A percentile compares a stretch with the other conserved stretches of the same genome.
phyloP scores from a whole-genome alignment of 2,797 vertebrate genomes.

The Eulemur mongoz region DNA sequence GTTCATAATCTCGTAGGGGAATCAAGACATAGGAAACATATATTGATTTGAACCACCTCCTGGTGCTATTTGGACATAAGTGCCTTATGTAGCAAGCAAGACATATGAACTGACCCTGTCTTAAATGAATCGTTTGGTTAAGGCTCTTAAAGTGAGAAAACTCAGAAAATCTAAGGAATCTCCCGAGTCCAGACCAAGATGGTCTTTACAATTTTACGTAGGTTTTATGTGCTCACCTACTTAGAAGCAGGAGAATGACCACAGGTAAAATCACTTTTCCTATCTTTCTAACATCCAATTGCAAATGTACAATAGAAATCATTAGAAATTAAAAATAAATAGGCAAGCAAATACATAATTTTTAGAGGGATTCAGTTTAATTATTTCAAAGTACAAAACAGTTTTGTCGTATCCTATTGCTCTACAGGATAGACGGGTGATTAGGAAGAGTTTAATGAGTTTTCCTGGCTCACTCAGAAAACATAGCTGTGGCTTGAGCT shows the following conservation, averaged over 20 bases:
- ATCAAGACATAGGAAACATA: neutral
- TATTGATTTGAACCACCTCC: neutral
- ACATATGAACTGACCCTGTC: neutral
- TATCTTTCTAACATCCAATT: neutral
- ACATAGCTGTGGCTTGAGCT: neutral
- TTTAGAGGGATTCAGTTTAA: slow-evolving; percentile 22
- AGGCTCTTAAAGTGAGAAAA: neutral
- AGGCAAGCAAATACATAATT: neutral
- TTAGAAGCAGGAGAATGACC: neutral
- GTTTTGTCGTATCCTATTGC: neutral
- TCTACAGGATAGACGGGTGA: neutral
- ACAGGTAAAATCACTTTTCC: neutral
- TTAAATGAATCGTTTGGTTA: neutral
- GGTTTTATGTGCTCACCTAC: neutral
- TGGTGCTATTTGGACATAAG: neutral
- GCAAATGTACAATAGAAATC: neutral
- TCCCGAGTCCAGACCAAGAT: neutral
- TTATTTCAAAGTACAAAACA: slow-evolving; percentile 15
- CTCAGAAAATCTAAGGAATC: neutral
- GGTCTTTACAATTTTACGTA: neutral
- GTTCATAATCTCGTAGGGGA: neutral
- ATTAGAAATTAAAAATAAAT: slow-evolving; percentile 15
- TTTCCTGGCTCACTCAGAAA: slow-evolving; percentile 4
- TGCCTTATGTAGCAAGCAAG: neutral
- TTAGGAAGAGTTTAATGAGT: neutral